phyloP scores from a whole-genome alignment of 2,113 vertebrate genomes.

The Albula goreensis region DNA sequence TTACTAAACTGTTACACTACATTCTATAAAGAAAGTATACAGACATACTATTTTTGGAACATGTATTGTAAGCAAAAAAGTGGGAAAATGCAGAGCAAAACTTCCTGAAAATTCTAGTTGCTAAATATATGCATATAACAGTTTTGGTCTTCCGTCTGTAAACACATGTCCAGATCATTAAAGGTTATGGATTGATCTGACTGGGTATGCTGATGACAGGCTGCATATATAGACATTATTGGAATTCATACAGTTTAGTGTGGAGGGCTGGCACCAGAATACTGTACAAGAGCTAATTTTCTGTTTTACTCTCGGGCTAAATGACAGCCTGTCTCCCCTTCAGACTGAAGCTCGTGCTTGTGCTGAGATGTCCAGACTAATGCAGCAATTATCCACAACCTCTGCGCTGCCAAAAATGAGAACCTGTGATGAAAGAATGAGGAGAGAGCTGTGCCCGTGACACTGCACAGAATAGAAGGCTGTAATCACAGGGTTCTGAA shows the following conservation, averaged over 20 bases:
- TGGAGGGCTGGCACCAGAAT: not conserved
- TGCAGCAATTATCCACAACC: not conserved
- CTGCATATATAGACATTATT: conserved; percentile 32
- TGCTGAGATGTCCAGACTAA: not conserved
- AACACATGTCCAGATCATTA: not conserved
- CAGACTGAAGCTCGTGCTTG: not conserved
- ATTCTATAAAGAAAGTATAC: conserved; percentile 34
- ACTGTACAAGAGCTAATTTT: conserved; percentile 1
- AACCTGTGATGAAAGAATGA: not conserved
- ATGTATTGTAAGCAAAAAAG: not conserved
- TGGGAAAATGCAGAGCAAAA: not conserved
- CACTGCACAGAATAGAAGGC: not conserved
- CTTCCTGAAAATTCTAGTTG: conserved; percentile 25
- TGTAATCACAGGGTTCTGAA: conserved; percentile 10
- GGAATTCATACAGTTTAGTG: conserved; percentile 45
- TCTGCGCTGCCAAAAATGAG: not conserved
- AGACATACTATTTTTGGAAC: conserved; percentile 45
- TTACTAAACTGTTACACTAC: too few species aligned
- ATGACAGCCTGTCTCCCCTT: not conserved
- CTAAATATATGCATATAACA: conserved; percentile 42
- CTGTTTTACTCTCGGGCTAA: not conserved
- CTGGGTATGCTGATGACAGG: conserved; percentile 45
- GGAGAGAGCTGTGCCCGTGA: not conserved
- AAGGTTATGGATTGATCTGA: conserved; percentile 28
- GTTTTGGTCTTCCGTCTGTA: conserved; percentile 16